These are phyloP conservation scores for Heliconius hermathena DNA, from an alignment of 1,140 invertebrate genomes.

Conservation along the genomic window DNA sequence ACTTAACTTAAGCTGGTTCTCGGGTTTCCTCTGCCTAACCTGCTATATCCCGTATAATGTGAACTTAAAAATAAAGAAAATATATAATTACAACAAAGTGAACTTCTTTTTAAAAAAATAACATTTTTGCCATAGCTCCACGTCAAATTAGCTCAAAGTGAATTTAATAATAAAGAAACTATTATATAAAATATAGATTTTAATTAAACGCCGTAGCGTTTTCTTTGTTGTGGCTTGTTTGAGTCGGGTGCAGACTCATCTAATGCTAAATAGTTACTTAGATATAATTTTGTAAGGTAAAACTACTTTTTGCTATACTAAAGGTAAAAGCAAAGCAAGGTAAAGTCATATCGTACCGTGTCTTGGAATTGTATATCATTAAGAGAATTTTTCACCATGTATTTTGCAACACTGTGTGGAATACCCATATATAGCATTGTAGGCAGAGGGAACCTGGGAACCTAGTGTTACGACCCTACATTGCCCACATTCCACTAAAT, in stretches of 20 bases:
- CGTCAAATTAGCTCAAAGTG: background rate
- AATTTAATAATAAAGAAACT: background rate
- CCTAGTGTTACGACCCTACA: too few species aligned
- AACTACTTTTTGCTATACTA: background rate
- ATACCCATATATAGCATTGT: too few species aligned
- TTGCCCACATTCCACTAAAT: too few species aligned
- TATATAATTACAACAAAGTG: too few species aligned
- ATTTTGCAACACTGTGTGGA: too few species aligned
- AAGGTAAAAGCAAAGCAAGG: too few species aligned
- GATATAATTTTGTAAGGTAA: background rate
- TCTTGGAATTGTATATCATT: too few species aligned
- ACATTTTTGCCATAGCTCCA: background rate
- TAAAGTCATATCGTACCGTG: too few species aligned
- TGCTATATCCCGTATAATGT: background rate
- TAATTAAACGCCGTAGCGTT: slow-evolving; percentile 10
- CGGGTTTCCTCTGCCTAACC: background rate
- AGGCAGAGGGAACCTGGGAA: too few species aligned
- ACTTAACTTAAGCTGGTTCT: background rate
- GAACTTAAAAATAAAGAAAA: too few species aligned
- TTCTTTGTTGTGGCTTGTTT: slow-evolving; percentile 17
- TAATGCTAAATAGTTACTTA: background rate
- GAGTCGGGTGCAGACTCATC: background rate
- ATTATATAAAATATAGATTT: slow-evolving; percentile 12
- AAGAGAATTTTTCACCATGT: too few species aligned
- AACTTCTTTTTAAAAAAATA: background rate